These are phyloP conservation scores for Athetis lepigone DNA, from an alignment of 2,888 invertebrate genomes.

Conservation along the genomic window DNA sequence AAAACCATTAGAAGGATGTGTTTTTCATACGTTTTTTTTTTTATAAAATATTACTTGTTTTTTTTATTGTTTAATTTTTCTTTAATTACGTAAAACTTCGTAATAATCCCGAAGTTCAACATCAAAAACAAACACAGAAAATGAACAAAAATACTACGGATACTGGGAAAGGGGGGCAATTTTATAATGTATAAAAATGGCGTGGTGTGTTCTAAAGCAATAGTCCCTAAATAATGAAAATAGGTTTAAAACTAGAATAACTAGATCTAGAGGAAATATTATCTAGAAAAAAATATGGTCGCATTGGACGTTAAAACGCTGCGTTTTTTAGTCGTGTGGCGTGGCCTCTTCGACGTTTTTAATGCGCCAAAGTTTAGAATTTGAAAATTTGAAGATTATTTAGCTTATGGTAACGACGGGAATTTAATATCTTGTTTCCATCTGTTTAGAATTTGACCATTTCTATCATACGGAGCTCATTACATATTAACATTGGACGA, in stretches of 20 bases:
- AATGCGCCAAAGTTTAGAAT: no score
- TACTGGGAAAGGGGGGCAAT: conserved; percentile 4
- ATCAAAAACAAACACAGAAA: conserved; percentile 34
- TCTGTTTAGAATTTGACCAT: no score
- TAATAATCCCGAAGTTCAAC: conserved; percentile 57
- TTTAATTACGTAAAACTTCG: conserved; percentile 24
- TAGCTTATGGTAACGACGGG: no score
- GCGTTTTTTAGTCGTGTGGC: conserved; percentile 10
- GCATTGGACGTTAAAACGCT: conserved; percentile 26
- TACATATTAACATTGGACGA: no score
- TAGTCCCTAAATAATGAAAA: conserved; percentile 24
- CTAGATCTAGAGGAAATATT: conserved; percentile 35
- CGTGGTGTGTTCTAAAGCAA: conserved; percentile 35
- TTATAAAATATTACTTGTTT: conserved; percentile 12
- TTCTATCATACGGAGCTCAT: no score
- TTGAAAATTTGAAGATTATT: no score
- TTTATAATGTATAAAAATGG: conserved; percentile 33
- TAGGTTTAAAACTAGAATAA: conserved; percentile 16
- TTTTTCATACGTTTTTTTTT: conserved; percentile 1
- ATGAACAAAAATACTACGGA: conserved; percentile 10
- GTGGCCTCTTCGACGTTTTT: no score
- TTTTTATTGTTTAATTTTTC: not conserved
- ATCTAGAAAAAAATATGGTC: conserved; percentile 25
- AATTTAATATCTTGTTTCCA: no score
- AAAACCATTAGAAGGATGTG: not conserved